phyloP scores from a whole-genome alignment of 2,113 vertebrate species.

The Myxocyprinus asiaticus region DNA sequence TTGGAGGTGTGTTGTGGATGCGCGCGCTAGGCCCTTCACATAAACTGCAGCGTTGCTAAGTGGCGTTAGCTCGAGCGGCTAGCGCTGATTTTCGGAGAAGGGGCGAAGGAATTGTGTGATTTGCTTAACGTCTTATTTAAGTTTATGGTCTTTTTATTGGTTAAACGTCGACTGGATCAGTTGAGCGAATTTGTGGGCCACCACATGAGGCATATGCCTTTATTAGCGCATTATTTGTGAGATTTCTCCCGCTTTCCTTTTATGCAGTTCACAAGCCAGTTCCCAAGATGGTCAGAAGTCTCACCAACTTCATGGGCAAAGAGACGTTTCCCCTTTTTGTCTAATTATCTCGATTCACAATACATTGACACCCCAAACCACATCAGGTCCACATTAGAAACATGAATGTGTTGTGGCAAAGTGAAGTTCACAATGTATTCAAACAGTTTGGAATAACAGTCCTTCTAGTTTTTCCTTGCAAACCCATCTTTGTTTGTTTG shows the following conservation, averaged over 20 bases:
- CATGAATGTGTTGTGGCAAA: neutral
- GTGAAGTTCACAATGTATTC: neutral
- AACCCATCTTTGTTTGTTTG: neutral
- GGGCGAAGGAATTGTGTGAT: constrained; percentile 23
- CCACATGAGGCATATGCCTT: neutral
- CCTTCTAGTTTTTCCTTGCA: neutral
- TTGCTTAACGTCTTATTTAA: neutral
- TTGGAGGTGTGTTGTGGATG: constrained; percentile 32
- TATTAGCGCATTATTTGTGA: neutral
- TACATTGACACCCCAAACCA: neutral
- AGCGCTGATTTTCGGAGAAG: neutral
- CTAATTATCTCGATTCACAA: neutral
- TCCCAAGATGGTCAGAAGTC: neutral
- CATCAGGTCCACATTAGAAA: too few species aligned
- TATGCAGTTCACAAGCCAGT: neutral
- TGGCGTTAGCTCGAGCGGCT: constrained; percentile 28
- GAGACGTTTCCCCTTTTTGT: neutral
- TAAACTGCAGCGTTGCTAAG: constrained; percentile 3
- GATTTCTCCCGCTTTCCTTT: neutral
- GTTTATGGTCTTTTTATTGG: neutral
- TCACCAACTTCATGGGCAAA: neutral
- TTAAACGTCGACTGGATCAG: neutral
- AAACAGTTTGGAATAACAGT: too few species aligned
- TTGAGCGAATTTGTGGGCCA: neutral
- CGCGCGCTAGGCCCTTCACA: constrained; percentile 44